Base-by-base conservation (phyloP, 2,888 invertebrate species). In the Netelia melanura region DNA sequence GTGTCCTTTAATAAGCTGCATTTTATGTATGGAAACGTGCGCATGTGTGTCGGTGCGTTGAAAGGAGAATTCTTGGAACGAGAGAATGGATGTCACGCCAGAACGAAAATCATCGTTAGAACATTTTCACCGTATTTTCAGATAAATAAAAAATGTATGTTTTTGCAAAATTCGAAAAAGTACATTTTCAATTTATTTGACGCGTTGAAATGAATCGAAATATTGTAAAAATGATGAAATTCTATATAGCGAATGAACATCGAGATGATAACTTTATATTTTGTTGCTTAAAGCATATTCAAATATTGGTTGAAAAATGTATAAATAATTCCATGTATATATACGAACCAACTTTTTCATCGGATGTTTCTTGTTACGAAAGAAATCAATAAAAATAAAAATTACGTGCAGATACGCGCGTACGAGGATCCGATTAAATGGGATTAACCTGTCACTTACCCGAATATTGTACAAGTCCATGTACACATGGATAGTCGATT, bases 401-500 rank as follows among this genome's bases (percentile, higher is more conserved):
- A 21, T 58, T 5, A 21, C 17, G 17, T 3, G 54, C 43, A 48
- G 10, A 48, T 48, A 48, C 3, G 14, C 3, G 48, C 14, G 48
- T 79, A 54, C 30, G 21, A 30, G 38, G 62, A 62, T 79, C 62
- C 54, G 64, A 79, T 79, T 38, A 70, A 68, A 70, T 61, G 61
- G 58, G 43, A 78, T 70, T 70, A 70, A 11, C 11, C 58, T 21
- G 48, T 61, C 68, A 21, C 68, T 78, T 52, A 43, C 65, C 54
- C 1, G 30, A 78, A 61, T 61, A 67, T 48, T 52, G 14, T 10
- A 70, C 5, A 30, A 48, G 2, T 17, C 38, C 14, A n/a, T 17
- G 25, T 48, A 56, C 43, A n/a, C 23, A 67, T 77, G 14, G 67
- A 56, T 76, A 77, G 58, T 67, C 67, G 67, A 67, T 68, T 58